A percentile compares a stretch with the other conserved stretches of the same genome.
These are phyloP conservation scores for Neogobius melanostomus DNA, from an alignment of 2,113 vertebrate genomes.

Conservation along the genomic window DNA sequence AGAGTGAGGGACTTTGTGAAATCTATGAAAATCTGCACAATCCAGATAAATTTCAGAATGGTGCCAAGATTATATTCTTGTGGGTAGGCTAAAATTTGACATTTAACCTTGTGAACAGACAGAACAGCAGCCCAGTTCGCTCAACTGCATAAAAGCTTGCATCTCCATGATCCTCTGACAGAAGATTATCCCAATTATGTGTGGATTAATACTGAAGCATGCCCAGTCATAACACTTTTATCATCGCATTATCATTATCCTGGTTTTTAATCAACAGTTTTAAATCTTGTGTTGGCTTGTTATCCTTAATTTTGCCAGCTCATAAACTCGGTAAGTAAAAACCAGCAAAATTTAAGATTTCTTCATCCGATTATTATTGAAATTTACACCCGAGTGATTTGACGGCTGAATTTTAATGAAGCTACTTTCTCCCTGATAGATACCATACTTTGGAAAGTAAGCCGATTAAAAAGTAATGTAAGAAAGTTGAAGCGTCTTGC, in stretches of 20 bases:
- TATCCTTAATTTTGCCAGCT: conserved; percentile 5
- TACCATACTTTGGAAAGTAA: neutral
- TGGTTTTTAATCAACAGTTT: neutral
- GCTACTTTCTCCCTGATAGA: conserved; percentile 11
- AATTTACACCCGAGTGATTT: conserved; percentile 10
- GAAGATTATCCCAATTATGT: conserved; percentile 37
- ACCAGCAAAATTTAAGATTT: neutral
- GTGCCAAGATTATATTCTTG: neutral
- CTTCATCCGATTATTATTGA: conserved; percentile 36
- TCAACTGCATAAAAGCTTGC: conserved; percentile 31
- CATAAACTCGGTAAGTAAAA: conserved; percentile 1
- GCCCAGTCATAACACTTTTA: conserved; percentile 19
- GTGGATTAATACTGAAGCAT: conserved; percentile 37
- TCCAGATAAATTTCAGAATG: neutral
- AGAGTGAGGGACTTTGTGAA: no score
- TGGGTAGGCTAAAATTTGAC: neutral
- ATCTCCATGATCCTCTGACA: conserved; percentile 19
- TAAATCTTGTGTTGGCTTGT: neutral
- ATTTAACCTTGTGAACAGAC: neutral
- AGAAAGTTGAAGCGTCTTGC: no score
- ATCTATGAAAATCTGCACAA: no score
- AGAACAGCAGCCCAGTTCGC: conserved; percentile 20
- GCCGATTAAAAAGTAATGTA: no score
- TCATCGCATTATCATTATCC: conserved; percentile 41
- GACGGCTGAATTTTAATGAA: conserved; percentile 2